Conservation (phyloP, 2,888 invertebrate species). For the Trissoscelio sp. region DNA sequence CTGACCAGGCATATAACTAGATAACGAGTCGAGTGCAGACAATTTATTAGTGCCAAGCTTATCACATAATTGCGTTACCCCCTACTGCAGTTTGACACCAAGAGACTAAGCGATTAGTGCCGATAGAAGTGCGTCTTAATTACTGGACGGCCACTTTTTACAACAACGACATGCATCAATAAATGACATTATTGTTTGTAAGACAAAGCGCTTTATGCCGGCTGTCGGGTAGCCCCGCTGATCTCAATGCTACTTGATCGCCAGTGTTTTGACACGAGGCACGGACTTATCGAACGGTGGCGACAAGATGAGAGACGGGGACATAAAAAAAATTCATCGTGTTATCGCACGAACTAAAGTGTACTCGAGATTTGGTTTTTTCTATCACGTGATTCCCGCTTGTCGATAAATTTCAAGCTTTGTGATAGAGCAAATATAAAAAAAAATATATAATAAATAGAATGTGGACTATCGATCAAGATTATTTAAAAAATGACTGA, state of each 20-base stretch:
- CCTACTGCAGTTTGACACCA: conserved; percentile 79
- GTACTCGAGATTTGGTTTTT: conserved; percentile 19
- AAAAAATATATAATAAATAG: too few relatives aligned
- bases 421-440: not conserved
- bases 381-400: conserved; percentile 17
- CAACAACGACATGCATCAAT: conserved; percentile 29
- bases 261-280: conserved; percentile 29
- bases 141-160: conserved; percentile 46
- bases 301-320: conserved; percentile 28
- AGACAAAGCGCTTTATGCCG: conserved; percentile 54
- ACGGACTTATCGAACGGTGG: conserved; percentile 33
- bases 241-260: not conserved
- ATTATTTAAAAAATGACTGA: too few relatives aligned
- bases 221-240: not conserved
- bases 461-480: too few relatives aligned
- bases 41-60: conserved; percentile 68
- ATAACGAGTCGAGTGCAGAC: conserved; percentile 67
- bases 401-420: conserved; percentile 7
- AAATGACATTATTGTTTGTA: conserved; percentile 53
- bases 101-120: conserved; percentile 72
- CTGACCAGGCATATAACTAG: conserved; percentile 67
- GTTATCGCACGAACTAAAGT: conserved; percentile 15
- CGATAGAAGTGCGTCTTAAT: conserved; percentile 61
- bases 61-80: conserved; percentile 79
- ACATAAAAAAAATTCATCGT: conserved; percentile 24